Base-by-base conservation (phyloP, 2,888 invertebrate species). In the Emmelina monodactyla region DNA sequence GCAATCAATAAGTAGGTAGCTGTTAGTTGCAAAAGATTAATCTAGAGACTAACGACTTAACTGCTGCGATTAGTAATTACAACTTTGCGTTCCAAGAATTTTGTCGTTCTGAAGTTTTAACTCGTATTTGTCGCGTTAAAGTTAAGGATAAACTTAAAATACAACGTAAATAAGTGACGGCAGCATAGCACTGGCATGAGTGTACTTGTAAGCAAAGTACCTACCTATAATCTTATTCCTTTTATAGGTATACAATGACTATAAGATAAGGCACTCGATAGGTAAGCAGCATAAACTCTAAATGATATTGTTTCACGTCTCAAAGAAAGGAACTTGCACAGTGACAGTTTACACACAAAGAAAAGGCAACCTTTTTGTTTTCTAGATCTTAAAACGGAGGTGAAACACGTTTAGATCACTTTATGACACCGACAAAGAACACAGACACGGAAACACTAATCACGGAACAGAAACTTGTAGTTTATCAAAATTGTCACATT, bases 401-500 rank as follows among this genome's bases (percentile, higher is more conserved):
- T 45, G 45, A 45, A 41, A 48, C 47, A 53, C 50, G 49, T 50
- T 58, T 55, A 50, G 50, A 51, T 55, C 56, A 58, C 53, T 44
- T 55, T 53, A 53, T 50, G 47, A 48, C 53, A 64, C 57, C 53
- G 57, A 63, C 58, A 65, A 60, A 60, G 56, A 51, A 45, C 63
- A 65, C 63, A 59, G 50, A 58, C 61, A 64, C 62, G 54, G 51
- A 56, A 61, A 58, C 70, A 72, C 70, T 58, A 54, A 51, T 41
- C 52, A 51, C 42, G 37, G 47, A 47, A 50, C 44, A 46, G 31
- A 47, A 52, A 51, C 44, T 49, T 45, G 55, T 56, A 65, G 62
- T 56, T 55, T 50, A 62, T 51, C 46, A 58, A 66, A 68, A 66
- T 61, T 62, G 62, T 63, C 70, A 68, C 69, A 65, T 51, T 50